Percentiles rank a stretch among this genome's conserved stretches.
These are phyloP conservation scores for Papilio xuthus DNA, from an alignment of 1,140 invertebrate species.

Conservation along the genomic window DNA sequence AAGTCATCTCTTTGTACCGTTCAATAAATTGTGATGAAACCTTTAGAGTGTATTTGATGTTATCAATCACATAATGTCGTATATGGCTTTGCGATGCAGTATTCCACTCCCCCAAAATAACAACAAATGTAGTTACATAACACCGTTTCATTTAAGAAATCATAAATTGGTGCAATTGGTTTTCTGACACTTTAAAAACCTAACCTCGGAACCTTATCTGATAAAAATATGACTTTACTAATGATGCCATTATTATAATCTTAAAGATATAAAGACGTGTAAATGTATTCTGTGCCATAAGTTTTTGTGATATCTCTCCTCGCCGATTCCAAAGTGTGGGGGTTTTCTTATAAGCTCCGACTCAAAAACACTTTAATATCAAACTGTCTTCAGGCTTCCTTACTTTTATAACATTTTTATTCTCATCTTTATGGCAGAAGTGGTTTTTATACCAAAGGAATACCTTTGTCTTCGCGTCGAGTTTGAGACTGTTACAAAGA, in stretches of 20 bases:
- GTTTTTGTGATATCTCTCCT: slow-evolving; percentile 9
- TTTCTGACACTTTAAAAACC: background rate
- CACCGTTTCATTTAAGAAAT: too few relatives aligned
- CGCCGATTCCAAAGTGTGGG: slow-evolving; percentile 6
- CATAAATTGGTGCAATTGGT: background rate
- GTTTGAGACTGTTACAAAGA: slow-evolving; percentile 44
- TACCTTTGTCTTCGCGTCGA: slow-evolving; percentile 47
- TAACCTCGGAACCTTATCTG: background rate
- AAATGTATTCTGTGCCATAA: background rate
- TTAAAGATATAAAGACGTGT: background rate
- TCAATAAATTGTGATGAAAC: slow-evolving; percentile 7
- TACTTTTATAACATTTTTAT: slow-evolving; percentile 58
- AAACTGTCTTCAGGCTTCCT: slow-evolving; percentile 35
- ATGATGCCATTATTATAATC: background rate
- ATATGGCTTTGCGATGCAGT: background rate
- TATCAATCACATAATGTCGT: background rate
- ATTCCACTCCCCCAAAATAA: background rate
- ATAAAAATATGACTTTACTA: background rate
- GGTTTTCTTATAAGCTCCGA: slow-evolving; percentile 33
- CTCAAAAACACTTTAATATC: slow-evolving; percentile 33
- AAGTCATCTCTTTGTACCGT: background rate
- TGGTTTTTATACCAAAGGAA: slow-evolving; percentile 57
- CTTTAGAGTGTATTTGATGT: background rate
- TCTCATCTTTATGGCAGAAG: slow-evolving; percentile 48
- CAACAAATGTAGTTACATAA: too few relatives aligned